Conservation (phyloP, 2,113 vertebrate species). For the Hypomesus transpacificus region DNA sequence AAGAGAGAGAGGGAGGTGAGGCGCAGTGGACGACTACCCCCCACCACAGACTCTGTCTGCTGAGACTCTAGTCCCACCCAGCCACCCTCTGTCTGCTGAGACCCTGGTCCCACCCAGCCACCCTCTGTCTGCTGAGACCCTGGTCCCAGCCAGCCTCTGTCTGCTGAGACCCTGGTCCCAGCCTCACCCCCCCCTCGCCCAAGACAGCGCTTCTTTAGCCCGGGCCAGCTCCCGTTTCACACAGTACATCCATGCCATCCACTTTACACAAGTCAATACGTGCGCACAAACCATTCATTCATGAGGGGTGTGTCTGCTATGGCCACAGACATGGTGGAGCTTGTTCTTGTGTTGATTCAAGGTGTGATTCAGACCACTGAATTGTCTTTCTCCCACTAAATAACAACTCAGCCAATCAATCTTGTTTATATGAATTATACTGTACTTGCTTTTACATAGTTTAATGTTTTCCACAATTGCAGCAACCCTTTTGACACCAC, state of each 20-base stretch:
- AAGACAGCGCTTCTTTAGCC: background rate
- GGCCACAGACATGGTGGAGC: constrained; percentile 7
- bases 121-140: too few relatives aligned
- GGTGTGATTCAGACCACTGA: constrained; percentile 7
- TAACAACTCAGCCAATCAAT: too few relatives aligned
- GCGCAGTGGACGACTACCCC: constrained; percentile 71
- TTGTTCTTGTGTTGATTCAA: constrained; percentile 17
- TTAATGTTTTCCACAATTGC: too few relatives aligned
- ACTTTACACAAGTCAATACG: background rate
- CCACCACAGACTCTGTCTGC: constrained; percentile 78
- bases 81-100: background rate
- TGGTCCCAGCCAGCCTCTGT: too few relatives aligned
- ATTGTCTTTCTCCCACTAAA: too few relatives aligned
- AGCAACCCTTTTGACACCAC: too few relatives aligned
- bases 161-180: too few relatives aligned
- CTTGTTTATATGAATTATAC: too few relatives aligned
- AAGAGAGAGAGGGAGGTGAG: constrained; percentile 80
- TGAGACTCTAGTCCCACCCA: constrained; percentile 50
- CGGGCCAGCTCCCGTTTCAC: background rate
- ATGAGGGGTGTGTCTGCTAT: constrained; percentile 10
- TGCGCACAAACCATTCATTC: background rate
- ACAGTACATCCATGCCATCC: constrained; percentile 12
- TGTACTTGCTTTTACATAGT: too few relatives aligned
- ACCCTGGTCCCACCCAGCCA: too few relatives aligned
- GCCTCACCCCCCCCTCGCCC: too few relatives aligned